Evolutionary conservation across 35 echinoderm and acorn worm genomes (phyloP).

Genomic region (Eucidaris tribuloides): DNA sequence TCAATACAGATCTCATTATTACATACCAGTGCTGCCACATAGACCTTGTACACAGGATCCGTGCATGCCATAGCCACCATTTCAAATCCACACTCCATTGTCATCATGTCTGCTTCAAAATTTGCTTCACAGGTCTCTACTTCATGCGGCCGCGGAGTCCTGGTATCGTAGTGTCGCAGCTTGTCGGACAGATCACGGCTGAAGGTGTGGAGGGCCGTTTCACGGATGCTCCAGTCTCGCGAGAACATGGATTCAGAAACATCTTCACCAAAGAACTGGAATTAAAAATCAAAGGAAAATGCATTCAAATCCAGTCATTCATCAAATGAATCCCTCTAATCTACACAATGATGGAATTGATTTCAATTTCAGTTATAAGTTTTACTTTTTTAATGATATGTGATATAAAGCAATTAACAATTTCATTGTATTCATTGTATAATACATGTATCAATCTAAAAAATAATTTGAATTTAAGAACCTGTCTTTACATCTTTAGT

Average conservation of each 20-base stretch:
- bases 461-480: no score
- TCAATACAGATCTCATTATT: no score
- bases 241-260: slow-evolving; percentile 46
- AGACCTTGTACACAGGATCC: slow-evolving; percentile 84
- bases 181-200: slow-evolving; percentile 28
- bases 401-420: no score
- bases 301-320: no score
- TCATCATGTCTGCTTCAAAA: neutral
- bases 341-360: no score
- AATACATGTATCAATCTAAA: no score
- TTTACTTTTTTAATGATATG: no score
- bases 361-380: no score
- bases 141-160: neutral
- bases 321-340: no score
- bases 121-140: neutral
- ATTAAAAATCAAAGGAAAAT: no score
- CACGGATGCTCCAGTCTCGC: slow-evolving; percentile 51
- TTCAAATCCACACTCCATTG: slow-evolving; percentile 37
- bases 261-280: slow-evolving; percentile 55
- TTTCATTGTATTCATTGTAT: no score
- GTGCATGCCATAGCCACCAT: slow-evolving; percentile 56
- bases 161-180: neutral
- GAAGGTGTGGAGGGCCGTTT: slow-evolving; percentile 51
- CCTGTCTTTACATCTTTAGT: no score
- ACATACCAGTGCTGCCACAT: slow-evolving; percentile 73